Conservation (phyloP, 2,888 invertebrate species). For the Rutpela maculata region DNA sequence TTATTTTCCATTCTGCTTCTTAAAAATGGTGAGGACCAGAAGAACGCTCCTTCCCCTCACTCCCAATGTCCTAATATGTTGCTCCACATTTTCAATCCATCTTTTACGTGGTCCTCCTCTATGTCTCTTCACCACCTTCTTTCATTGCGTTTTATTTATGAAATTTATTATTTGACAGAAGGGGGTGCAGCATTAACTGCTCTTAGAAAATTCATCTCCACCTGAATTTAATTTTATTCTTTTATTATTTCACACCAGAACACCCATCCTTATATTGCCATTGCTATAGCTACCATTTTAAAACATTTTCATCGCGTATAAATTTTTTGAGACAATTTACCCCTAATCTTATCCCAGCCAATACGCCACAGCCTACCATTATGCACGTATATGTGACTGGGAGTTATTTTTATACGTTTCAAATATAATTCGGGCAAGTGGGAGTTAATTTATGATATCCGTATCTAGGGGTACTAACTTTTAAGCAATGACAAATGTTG, state of each 20-base stretch:
- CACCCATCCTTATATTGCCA: too few relatives aligned
- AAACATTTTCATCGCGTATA: too few relatives aligned
- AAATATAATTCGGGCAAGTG: neutral
- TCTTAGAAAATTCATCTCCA: too few relatives aligned
- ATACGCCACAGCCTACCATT: neutral
- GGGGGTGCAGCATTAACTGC: too few relatives aligned
- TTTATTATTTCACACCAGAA: neutral
- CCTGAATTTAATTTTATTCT: neutral
- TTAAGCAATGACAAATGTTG: slow-evolving; percentile 13
- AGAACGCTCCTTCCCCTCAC: too few relatives aligned
- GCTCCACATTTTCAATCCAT: too few relatives aligned
- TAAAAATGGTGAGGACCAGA: too few relatives aligned
- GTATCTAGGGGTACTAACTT: neutral
- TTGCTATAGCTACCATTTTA: too few relatives aligned
- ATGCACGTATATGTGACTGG: neutral
- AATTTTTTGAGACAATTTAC: neutral
- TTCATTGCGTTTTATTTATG: neutral
- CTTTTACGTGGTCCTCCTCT: too few relatives aligned
- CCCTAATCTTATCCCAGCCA: neutral
- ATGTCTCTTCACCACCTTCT: too few relatives aligned
- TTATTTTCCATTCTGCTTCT: too few relatives aligned
- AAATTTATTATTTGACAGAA: neutral
- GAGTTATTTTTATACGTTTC: neutral
- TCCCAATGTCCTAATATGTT: too few relatives aligned
- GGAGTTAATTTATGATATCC: slow-evolving; percentile 5